Percentiles rank a stretch among this genome's conserved stretches.
Evolutionary conservation across 2,113 vertebrate genomes (phyloP).

Genomic region (Chaenogobius annularis): DNA sequence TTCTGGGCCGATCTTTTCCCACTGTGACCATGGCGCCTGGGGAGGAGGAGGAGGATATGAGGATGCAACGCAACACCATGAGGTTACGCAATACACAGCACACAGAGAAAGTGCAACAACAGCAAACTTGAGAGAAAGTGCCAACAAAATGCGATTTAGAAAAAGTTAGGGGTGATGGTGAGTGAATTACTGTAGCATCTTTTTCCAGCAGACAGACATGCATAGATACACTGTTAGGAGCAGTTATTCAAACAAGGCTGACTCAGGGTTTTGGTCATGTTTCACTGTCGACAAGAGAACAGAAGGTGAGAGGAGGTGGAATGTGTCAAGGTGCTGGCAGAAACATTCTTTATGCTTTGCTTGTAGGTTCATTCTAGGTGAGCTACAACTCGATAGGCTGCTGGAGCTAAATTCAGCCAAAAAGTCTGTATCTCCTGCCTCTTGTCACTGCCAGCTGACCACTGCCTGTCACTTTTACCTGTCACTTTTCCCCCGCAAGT

Average conservation of each 20-base stretch:
- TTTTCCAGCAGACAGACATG: constrained; percentile 48
- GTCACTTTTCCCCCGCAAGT: neutral
- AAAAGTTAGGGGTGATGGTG: constrained; percentile 30
- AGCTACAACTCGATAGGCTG: neutral
- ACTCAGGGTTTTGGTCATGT: constrained; percentile 52
- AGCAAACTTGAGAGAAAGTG: constrained; percentile 54
- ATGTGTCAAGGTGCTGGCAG: constrained; percentile 10
- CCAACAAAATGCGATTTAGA: constrained; percentile 43
- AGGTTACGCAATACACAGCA: constrained; percentile 52
- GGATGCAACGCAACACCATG: constrained; percentile 46
- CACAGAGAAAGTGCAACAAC: constrained; percentile 62
- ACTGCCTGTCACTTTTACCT: neutral
- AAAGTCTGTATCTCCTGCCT: neutral
- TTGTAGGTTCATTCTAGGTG: neutral
- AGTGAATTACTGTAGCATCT: constrained; percentile 66
- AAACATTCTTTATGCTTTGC: neutral
- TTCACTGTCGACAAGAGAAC: constrained; percentile 24
- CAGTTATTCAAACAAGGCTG: constrained; percentile 71
- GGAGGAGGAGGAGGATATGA: constrained; percentile 37
- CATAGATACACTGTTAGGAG: constrained; percentile 35
- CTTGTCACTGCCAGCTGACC: neutral
- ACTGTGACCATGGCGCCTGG: constrained; percentile 55
- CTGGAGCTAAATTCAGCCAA: neutral
- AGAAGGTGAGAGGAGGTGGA: constrained; percentile 27
- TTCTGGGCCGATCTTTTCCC: constrained; percentile 60